A percentile compares a stretch with the other conserved stretches of the same genome.
These are phyloP conservation scores for Catagonus wagneri DNA, from an alignment of 2,113 vertebrate species.

Conservation along the genomic window DNA sequence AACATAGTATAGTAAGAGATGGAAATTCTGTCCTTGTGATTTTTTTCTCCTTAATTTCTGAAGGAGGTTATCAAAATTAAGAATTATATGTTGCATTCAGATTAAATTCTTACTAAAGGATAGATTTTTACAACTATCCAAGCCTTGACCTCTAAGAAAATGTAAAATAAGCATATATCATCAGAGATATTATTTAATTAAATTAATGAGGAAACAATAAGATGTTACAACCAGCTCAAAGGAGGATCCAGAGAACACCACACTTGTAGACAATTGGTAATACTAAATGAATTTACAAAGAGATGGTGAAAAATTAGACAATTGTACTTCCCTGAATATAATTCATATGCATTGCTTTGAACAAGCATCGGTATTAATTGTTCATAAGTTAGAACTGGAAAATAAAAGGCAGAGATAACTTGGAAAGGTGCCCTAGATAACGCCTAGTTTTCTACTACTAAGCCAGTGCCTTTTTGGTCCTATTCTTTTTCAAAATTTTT, in stretches of 20 bases:
- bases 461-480: background rate
- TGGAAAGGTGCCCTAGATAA: background rate
- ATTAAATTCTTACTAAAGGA: slow-evolving; percentile 26
- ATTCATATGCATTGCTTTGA: background rate
- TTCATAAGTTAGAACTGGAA: background rate
- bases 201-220: background rate
- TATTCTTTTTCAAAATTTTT: slow-evolving; percentile 6
- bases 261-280: background rate
- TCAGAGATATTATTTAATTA: slow-evolving; percentile 22
- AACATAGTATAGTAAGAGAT: background rate
- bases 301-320: background rate
- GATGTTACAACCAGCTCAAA: background rate
- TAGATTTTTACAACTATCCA: slow-evolving; percentile 33
- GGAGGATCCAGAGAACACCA: background rate
- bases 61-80: slow-evolving; percentile 42
- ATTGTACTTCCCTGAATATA: background rate
- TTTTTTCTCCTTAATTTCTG: slow-evolving; percentile 10
- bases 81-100: background rate
- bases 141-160: background rate
- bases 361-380: slow-evolving; percentile 7
- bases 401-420: background rate
- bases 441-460: background rate
- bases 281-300: background rate
- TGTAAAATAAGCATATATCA: slow-evolving; percentile 8
- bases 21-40: slow-evolving; percentile 8